phyloP scores from a whole-genome alignment of 2,113 vertebrate species.

The Ceyx cyanopectus region DNA sequence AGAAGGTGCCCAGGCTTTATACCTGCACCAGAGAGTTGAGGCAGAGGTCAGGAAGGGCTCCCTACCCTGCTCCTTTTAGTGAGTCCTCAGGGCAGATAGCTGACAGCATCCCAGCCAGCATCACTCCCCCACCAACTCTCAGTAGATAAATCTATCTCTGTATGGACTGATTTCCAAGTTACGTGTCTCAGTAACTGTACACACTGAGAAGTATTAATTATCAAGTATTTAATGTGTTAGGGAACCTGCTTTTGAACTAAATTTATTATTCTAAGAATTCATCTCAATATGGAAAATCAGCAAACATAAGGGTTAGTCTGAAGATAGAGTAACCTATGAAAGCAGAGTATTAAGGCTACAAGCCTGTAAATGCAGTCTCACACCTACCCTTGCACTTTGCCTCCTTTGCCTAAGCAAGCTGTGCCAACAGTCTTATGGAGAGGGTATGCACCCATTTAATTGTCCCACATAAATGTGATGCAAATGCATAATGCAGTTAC shows the following conservation, averaged over 20 bases:
- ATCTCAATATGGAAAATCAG: neutral
- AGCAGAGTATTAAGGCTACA: neutral
- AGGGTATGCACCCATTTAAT: neutral
- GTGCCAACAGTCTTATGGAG: fast-evolving
- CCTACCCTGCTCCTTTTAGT: neutral
- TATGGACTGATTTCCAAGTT: neutral
- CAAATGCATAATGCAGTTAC: neutral
- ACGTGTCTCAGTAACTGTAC: neutral
- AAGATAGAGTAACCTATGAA: neutral
- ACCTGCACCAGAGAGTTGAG: fast-evolving
- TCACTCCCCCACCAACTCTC: neutral
- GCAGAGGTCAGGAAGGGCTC: neutral
- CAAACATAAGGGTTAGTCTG: neutral
- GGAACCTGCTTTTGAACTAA: neutral
- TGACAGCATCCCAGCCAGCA: fast-evolving
- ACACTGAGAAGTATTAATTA: neutral
- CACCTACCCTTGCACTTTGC: fast-evolving
- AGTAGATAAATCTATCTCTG: neutral
- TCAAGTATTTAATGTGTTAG: neutral
- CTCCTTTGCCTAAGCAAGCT: neutral
- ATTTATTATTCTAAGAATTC: neutral
- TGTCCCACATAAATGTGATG: neutral
- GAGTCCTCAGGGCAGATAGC: fast-evolving
- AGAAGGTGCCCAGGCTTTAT: neutral
- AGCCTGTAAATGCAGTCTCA: neutral